Evolutionary conservation across 2,888 invertebrate genomes (phyloP).

Genomic region (Ennomos quercinarius): DNA sequence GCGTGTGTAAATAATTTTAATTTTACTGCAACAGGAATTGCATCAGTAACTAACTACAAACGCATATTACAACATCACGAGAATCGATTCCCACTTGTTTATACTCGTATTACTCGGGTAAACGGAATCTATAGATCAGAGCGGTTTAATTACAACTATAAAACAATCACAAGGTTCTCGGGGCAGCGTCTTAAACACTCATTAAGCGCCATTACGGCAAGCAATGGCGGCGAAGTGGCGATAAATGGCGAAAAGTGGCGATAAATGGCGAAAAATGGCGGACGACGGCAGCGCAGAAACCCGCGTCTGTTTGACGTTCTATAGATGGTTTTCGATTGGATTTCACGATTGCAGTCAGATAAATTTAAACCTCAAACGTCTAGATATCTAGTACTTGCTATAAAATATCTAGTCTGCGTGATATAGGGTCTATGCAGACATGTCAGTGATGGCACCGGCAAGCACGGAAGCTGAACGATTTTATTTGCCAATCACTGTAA

Average conservation of each 20-base stretch:
- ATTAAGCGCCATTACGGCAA: slow-evolving; percentile 74
- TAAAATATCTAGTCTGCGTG: slow-evolving; percentile 12
- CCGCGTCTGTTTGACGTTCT: slow-evolving; percentile 44
- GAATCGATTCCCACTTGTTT: slow-evolving; percentile 62
- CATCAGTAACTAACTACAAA: neutral
- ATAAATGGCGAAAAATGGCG: slow-evolving; percentile 45
- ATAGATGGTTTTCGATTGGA: slow-evolving; percentile 50
- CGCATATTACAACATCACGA: slow-evolving; percentile 6
- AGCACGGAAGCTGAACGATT: no score
- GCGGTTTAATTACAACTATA: slow-evolving; percentile 78
- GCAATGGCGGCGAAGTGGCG: slow-evolving; percentile 62
- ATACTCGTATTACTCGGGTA: slow-evolving; percentile 47
- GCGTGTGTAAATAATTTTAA: no score
- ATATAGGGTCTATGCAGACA: no score
- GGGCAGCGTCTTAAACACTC: slow-evolving; percentile 73
- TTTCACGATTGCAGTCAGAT: slow-evolving; percentile 46
- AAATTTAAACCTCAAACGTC: slow-evolving; percentile 42
- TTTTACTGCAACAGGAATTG: no score
- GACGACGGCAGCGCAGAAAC: slow-evolving; percentile 28
- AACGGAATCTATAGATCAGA: slow-evolving; percentile 64
- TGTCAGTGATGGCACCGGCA: no score
- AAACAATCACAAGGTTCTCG: slow-evolving; percentile 72
- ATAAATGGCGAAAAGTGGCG: slow-evolving; percentile 50
- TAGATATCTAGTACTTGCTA: slow-evolving; percentile 11
- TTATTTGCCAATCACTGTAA: no score